These are phyloP conservation scores for Aphyosemion australe DNA, from an alignment of 2,113 vertebrate genomes.

Conservation along the genomic window DNA sequence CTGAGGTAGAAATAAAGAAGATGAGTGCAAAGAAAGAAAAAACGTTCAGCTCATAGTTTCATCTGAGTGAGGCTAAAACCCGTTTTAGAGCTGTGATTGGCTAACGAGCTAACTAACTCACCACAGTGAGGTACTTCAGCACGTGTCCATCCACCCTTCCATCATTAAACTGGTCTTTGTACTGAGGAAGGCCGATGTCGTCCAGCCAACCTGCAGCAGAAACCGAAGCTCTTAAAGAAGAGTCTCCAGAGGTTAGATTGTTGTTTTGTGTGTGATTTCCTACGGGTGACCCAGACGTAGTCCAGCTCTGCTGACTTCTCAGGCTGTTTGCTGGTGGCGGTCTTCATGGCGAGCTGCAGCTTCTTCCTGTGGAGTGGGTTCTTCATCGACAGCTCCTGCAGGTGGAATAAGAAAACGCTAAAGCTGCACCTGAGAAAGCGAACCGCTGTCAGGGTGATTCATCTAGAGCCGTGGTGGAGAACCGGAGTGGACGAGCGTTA, in stretches of 20 bases:
- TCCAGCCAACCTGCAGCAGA: slow-evolving; percentile 88
- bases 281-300: slow-evolving; percentile 96
- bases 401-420: not conserved
- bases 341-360: slow-evolving; percentile 88
- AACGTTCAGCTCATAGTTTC: too few species aligned
- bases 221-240: not conserved
- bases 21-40: not conserved
- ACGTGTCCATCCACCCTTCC: slow-evolving; percentile 94
- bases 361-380: slow-evolving; percentile 96
- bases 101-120: slow-evolving; percentile 57
- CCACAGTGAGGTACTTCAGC: slow-evolving; percentile 96
- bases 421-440: not conserved
- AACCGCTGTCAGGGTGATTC: not conserved
- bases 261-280: slow-evolving; percentile 48
- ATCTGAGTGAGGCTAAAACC: too few species aligned
- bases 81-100: too few species aligned
- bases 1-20: slow-evolving; percentile 67
- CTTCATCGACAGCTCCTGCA: slow-evolving; percentile 92
- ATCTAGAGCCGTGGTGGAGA: slow-evolving; percentile 17
- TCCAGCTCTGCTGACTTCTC: slow-evolving; percentile 91
- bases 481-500: slow-evolving; percentile 31
- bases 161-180: slow-evolving; percentile 97
- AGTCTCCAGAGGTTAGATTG: too few species aligned
- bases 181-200: slow-evolving; percentile 96
- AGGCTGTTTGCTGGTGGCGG: slow-evolving; percentile 81